These are phyloP conservation scores for Leptinotarsa defecta DNA, from an alignment of 1,140 invertebrate species.

Conservation along the genomic window DNA sequence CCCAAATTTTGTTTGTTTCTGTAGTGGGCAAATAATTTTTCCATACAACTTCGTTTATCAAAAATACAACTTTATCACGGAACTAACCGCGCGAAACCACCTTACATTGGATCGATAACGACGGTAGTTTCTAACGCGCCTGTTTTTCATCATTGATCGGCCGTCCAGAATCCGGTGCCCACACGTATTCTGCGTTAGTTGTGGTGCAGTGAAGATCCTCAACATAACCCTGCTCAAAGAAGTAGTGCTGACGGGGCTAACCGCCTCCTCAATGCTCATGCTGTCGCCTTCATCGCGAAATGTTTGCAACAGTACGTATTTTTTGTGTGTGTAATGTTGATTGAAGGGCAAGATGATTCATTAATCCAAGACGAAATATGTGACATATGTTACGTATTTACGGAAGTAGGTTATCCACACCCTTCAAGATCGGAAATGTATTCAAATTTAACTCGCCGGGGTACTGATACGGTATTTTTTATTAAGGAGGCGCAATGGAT, in stretches of 20 bases:
- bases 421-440: neutral
- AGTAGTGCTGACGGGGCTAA: conserved; percentile 33
- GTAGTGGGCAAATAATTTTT: no score
- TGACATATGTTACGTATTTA: neutral
- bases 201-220: conserved; percentile 27
- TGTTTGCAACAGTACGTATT: conserved; percentile 38
- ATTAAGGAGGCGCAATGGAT: no score
- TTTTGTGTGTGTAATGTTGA: no score
- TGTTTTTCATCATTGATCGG: conserved; percentile 28
- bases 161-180: conserved; percentile 33
- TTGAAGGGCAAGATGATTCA: neutral
- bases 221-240: conserved; percentile 29
- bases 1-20: no score
- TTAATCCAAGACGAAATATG: neutral
- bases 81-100: neutral
- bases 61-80: no score
- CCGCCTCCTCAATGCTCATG: conserved; percentile 43
- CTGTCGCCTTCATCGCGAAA: conserved; percentile 35
- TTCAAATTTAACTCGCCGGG: neutral
- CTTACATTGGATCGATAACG: neutral
- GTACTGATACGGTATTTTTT: neutral
- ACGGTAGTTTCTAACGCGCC: conserved; percentile 28
- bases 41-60: no score
- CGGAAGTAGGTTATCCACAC: no score
- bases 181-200: conserved; percentile 29